These are phyloP conservation scores for Buteo buteo DNA, from an alignment of 2,113 vertebrate species.

Conservation along the genomic window DNA sequence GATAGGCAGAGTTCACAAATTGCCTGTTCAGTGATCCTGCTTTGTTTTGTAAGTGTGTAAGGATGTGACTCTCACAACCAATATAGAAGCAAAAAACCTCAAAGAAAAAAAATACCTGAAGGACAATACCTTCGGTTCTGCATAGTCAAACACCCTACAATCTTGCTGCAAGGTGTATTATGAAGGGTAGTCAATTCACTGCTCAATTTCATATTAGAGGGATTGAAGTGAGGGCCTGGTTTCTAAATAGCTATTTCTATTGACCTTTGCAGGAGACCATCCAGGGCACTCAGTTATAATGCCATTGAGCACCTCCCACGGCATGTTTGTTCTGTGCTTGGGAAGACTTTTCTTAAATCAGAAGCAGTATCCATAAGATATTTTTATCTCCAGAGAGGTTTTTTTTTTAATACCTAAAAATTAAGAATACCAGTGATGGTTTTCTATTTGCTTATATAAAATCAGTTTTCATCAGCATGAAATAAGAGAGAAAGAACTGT, in stretches of 20 bases:
- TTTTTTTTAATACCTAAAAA: background rate
- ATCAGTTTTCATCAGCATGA: background rate
- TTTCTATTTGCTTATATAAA: background rate
- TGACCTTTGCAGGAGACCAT: background rate
- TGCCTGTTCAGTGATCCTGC: conserved; percentile 48
- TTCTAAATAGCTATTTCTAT: background rate
- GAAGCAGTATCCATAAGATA: background rate
- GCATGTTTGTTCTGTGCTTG: background rate
- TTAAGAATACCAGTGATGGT: background rate
- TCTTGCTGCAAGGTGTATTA: background rate
- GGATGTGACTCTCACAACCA: background rate
- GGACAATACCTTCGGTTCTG: background rate
- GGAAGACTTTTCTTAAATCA: background rate
- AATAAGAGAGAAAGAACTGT: background rate
- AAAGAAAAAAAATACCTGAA: background rate
- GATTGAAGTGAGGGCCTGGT: background rate
- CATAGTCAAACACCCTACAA: background rate
- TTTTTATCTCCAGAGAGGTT: background rate
- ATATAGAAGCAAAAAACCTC: background rate
- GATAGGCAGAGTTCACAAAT: conserved; percentile 56
- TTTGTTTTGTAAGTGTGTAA: conserved; percentile 44
- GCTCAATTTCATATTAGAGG: background rate
- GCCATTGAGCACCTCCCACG: background rate
- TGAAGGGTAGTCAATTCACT: background rate
- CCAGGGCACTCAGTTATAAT: background rate